Conservation (phyloP, 2,113 vertebrate genomes). For the Promerops cafer region DNA sequence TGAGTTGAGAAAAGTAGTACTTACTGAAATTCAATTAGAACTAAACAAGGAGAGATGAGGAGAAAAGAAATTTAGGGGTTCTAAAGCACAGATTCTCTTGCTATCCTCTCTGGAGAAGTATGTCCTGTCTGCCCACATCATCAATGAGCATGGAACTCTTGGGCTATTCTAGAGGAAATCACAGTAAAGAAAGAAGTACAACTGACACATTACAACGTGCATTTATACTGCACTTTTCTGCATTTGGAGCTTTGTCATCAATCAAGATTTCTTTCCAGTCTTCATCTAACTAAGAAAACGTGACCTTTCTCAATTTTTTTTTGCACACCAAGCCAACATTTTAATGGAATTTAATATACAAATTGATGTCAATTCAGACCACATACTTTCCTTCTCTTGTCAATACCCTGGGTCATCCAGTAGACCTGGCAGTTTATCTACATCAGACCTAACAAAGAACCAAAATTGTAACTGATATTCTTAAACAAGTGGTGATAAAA, state of each 20-base stretch:
- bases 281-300: not conserved
- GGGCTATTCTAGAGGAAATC: not conserved
- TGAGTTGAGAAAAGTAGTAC: not conserved
- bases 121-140: not conserved
- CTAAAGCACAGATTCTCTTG: not conserved
- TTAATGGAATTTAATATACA: not conserved
- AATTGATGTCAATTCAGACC: not conserved
- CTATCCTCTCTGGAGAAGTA: not conserved
- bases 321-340: not conserved
- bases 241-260: not conserved
- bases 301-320: not conserved
- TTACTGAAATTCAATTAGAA: not conserved
- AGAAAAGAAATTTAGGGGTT: not conserved
- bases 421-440: not conserved
- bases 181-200: not conserved
- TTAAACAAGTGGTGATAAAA: not conserved
- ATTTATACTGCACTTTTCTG: not conserved
- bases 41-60: not conserved
- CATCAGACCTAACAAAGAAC: not conserved
- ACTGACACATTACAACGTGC: not conserved
- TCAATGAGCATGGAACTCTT: not conserved
- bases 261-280: not conserved
- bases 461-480: not conserved
- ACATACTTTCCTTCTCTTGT: not conserved
- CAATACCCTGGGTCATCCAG: not conserved